Conservation (phyloP, 2,113 vertebrate genomes). For the Sapajus apella region DNA sequence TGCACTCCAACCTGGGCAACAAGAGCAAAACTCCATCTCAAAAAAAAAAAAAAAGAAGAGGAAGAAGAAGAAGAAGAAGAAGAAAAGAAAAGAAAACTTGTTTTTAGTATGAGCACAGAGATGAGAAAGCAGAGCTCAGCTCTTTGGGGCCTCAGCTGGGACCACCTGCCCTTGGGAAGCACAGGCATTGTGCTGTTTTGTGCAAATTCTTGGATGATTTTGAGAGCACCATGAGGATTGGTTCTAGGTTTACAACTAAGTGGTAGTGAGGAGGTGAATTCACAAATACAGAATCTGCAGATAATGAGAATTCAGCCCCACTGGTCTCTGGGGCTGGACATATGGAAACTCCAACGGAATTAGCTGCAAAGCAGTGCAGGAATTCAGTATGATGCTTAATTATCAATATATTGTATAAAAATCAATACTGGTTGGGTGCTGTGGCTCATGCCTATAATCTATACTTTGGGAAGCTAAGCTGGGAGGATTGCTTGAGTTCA, state of each 20-base stretch:
- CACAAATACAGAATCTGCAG: background rate
- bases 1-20: too few species aligned
- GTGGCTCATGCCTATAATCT: too few species aligned
- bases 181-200: background rate
- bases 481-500: too few species aligned
- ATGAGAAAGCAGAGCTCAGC: rapidly evolving
- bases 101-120: background rate
- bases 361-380: background rate
- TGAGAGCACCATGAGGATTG: rapidly evolving
- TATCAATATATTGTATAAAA: background rate
- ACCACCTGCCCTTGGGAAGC: rapidly evolving
- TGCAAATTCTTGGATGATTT: rapidly evolving
- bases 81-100: too few species aligned
- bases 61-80: too few species aligned
- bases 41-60: too few species aligned
- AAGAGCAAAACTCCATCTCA: too few species aligned
- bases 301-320: background rate
- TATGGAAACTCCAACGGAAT: background rate
- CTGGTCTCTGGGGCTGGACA: background rate
- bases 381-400: background rate
- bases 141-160: background rate
- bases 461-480: too few species aligned
- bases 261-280: too few species aligned
- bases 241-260: background rate
- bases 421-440: too few species aligned